A percentile compares a stretch with the other conserved stretches of the same genome.
Evolutionary conservation across 2,888 invertebrate species (phyloP).

Genomic region (Deroplatys truncata): DNA sequence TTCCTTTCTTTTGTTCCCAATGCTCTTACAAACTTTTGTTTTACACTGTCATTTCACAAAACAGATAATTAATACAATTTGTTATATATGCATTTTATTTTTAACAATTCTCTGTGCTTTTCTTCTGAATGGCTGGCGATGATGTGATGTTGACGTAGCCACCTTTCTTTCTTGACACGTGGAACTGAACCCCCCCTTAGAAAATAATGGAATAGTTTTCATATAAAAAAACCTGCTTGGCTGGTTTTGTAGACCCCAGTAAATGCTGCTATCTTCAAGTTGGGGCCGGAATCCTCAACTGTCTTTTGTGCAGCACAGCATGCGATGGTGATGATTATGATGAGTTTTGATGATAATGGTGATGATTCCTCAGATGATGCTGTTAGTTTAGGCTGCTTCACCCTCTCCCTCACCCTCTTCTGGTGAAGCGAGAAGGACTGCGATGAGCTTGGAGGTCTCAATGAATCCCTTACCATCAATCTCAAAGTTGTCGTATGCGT

Average conservation of each 20-base stretch:
- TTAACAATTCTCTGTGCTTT: not conserved
- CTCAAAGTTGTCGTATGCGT: conserved; percentile 89
- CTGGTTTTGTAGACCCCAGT: not conserved
- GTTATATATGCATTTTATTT: not conserved
- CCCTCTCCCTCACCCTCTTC: conserved; percentile 65
- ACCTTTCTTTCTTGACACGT: not conserved
- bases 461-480: conserved; percentile 88
- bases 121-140: not conserved
- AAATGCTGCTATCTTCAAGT: not conserved
- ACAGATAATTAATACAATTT: not conserved
- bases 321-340: not conserved
- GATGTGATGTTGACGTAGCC: not conserved
- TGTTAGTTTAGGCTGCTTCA: conserved; percentile 31
- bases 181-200: not conserved
- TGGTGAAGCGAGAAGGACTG: conserved; percentile 81
- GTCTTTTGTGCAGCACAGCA: not conserved
- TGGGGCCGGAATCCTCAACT: not conserved
- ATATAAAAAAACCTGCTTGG: not conserved
- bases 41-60: not conserved
- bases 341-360: not conserved
- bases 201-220: conserved; percentile 5
- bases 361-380: conserved; percentile 1
- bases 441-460: conserved; percentile 81
- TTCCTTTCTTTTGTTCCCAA: not conserved
- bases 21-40: not conserved